Conservation (phyloP, 2,797 vertebrate genomes). For the Pterois miles region DNA sequence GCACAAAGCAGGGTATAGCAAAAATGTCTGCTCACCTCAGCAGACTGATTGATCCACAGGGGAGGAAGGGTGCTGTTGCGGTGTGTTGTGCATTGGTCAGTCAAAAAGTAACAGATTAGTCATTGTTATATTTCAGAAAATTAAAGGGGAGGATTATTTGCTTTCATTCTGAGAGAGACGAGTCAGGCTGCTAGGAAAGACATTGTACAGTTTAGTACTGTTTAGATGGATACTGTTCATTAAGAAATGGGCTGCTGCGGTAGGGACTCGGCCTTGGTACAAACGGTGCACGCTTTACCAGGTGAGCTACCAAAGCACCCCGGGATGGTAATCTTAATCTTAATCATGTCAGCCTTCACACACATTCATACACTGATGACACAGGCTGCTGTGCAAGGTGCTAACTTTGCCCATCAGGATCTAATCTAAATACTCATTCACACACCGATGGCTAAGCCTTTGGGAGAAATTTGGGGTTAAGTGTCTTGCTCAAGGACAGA, state of each 20-base stretch:
- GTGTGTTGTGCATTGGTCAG: constrained; percentile 5
- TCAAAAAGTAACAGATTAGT: constrained; percentile 8
- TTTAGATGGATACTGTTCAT: background rate
- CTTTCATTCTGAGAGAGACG: background rate
- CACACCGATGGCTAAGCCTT: too few species aligned
- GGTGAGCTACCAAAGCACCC: too few species aligned
- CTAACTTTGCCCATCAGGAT: too few species aligned
- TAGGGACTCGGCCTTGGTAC: too few species aligned
- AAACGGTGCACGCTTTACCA: too few species aligned
- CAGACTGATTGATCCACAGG: constrained; percentile 59
- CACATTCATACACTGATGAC: too few species aligned
- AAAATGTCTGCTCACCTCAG: constrained; percentile 49
- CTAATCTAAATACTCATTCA: too few species aligned
- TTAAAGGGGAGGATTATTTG: background rate
- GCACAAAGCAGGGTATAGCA: constrained; percentile 56
- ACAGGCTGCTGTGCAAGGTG: too few species aligned
- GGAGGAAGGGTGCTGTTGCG: constrained; percentile 29
- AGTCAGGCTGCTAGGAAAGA: background rate
- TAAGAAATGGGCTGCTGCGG: background rate
- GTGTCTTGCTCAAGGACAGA: too few species aligned
- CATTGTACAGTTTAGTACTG: background rate
- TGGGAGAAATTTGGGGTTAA: too few species aligned
- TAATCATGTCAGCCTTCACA: too few species aligned
- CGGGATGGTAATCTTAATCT: too few species aligned
- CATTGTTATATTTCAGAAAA: constrained; percentile 2